Evolutionary conservation across 2,888 invertebrate genomes (phyloP).

Genomic region (Lamproptera curius): DNA sequence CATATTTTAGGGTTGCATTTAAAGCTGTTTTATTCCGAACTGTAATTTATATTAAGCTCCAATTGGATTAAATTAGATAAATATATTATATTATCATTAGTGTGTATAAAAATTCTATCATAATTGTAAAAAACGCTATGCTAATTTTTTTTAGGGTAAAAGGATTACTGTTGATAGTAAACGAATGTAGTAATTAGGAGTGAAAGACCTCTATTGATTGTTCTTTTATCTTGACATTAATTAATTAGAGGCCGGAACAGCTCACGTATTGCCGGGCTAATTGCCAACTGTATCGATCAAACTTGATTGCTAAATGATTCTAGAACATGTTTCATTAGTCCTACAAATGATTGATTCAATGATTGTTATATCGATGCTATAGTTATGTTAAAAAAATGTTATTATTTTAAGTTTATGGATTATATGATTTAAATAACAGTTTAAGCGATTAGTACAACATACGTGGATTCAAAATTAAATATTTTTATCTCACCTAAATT

Average conservation of each 20-base stretch:
- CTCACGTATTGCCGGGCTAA: conserved; percentile 6
- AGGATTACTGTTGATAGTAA: too few relatives aligned
- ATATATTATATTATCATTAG: too few relatives aligned
- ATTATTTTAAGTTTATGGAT: background rate
- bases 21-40: too few relatives aligned
- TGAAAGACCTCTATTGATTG: too few relatives aligned
- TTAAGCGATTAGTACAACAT: background rate
- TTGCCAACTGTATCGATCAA: conserved; percentile 11
- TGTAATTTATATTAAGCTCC: too few relatives aligned
- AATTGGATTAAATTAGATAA: too few relatives aligned
- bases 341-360: conserved; percentile 13
- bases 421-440: background rate
- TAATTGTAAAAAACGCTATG: too few relatives aligned
- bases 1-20: too few relatives aligned
- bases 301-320: conserved; percentile 3
- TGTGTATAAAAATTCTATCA: too few relatives aligned
- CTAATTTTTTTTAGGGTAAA: too few relatives aligned
- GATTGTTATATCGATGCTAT: conserved; percentile 9
- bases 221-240: conserved; percentile 1
- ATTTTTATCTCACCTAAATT: too few relatives aligned
- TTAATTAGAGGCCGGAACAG: conserved; percentile 13
- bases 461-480: background rate
- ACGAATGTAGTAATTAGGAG: too few relatives aligned
- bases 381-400: conserved; percentile 6
- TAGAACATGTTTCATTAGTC: conserved; percentile 3